A percentile compares a stretch with the other conserved stretches of the same genome.
Evolutionary conservation across 2,113 vertebrate genomes (phyloP).

Genomic region (Trichechus manatus): DNA sequence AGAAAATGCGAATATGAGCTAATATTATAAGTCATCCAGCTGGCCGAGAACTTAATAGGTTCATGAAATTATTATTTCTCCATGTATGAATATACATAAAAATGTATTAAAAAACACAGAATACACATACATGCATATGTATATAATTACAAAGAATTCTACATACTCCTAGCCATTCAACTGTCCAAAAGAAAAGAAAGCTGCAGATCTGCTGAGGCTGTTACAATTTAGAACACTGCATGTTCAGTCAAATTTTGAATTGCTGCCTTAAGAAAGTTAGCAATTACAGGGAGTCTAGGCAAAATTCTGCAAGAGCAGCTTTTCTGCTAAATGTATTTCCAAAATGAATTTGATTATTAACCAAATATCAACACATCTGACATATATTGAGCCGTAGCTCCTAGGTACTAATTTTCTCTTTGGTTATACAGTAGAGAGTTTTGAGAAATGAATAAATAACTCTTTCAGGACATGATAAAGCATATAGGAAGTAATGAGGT

Average conservation of each 20-base stretch:
- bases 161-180: neutral
- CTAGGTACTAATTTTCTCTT: neutral
- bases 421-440: neutral
- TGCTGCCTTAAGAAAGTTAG: constrained; percentile 64
- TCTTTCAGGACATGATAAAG: neutral
- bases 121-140: neutral
- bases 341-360: constrained; percentile 74
- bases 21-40: neutral
- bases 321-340: constrained; percentile 50
- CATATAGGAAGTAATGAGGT: neutral
- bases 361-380: constrained; percentile 62
- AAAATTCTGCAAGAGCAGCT: constrained; percentile 70
- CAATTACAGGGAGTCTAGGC: constrained; percentile 63
- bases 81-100: neutral
- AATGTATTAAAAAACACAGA: neutral
- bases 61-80: neutral
- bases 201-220: constrained; percentile 46
- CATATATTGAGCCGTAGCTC: neutral
- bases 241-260: constrained; percentile 62
- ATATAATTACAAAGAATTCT: neutral
- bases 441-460: constrained; percentile 8
- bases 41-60: neutral
- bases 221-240: constrained; percentile 58
- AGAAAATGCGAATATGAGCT: constrained; percentile 3
- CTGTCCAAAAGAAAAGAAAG: constrained; percentile 45